A percentile compares a stretch with the other conserved stretches of the same genome.
phyloP scores from a whole-genome alignment of 2,888 invertebrate species.

The Lasioglossum figueresi region DNA sequence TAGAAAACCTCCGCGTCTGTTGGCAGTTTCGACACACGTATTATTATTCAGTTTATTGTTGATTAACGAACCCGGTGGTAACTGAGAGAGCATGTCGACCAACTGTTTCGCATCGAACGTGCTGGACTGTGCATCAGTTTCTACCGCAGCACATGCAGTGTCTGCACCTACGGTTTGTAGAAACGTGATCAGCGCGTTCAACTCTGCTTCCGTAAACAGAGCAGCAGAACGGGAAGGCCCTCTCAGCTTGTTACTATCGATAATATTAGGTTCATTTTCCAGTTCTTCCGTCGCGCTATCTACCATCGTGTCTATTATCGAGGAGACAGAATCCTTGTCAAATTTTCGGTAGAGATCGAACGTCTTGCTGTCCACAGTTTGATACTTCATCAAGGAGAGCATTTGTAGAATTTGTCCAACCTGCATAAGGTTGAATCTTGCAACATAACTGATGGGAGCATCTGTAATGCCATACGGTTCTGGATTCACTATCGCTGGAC shows the following conservation, averaged over 20 bases:
- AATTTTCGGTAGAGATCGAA: constrained; percentile 92
- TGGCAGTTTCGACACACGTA: constrained; percentile 74
- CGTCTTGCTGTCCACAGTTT: constrained; percentile 90
- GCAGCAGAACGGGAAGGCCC: constrained; percentile 88
- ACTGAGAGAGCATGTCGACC: constrained; percentile 83
- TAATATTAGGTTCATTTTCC: constrained; percentile 84
- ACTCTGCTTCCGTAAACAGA: constrained; percentile 88
- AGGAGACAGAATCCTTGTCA: constrained; percentile 91
- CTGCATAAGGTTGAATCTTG: constrained; percentile 95
- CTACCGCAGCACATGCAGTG: constrained; percentile 69
- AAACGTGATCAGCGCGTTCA: constrained; percentile 87
- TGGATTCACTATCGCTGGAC: constrained; percentile 98
- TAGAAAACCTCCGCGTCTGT: constrained; percentile 79
- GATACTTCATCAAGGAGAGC: constrained; percentile 93
- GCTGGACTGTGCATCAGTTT: constrained; percentile 44
- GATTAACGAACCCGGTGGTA: constrained; percentile 79
- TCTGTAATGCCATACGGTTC: constrained; percentile 97
- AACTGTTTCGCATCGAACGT: constrained; percentile 84
- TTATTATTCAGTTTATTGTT: constrained; percentile 72
- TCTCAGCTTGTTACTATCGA: constrained; percentile 84
- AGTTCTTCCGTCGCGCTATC: constrained; percentile 83
- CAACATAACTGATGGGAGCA: constrained; percentile 95
- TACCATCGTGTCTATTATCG: constrained; percentile 90
- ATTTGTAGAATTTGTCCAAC: constrained; percentile 97
- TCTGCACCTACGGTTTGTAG: constrained; percentile 84